Evolutionary conservation across 1,140 invertebrate genomes (phyloP), one percentile per base, ranked within the genome.

Genomic region (Goniozus legneri): DNA sequence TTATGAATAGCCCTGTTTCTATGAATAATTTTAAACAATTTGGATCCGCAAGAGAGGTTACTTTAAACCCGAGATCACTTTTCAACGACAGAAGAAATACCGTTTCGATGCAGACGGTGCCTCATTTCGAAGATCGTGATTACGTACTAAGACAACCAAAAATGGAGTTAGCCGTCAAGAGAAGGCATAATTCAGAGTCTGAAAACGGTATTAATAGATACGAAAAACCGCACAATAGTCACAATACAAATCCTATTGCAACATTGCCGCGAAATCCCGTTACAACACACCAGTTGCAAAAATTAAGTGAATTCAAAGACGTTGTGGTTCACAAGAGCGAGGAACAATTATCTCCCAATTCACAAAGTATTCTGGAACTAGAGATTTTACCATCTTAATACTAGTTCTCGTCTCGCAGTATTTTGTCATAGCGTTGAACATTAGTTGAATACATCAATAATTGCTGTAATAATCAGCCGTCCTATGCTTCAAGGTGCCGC

Each of bases 351-450:
- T 47, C 46, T 8, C 43, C 46, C 6, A 61, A 44, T 1, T 39
- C 58, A 4, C 67, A 73, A 14, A 73, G 69, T 22, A 69, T 71
- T 7, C 52, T 75, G 8, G 73, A 76, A 22, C 55, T 75, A 14
- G 69, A 76, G 20, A 67, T 70, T 3, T 20, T 76, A 40, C 74
- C 74, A 10, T 74, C 71, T 58, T 76, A 70, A 71, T 58, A 62
- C 49, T n/a, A n/a, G n/a, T n/a, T n/a, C n/a, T n/a, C n/a, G n/a
- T n/a, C n/a, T n/a, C n/a, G n/a, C n/a, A n/a, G n/a, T n/a, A n/a
- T n/a, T n/a, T n/a, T n/a, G n/a, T n/a, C n/a, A n/a, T n/a, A n/a
- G n/a, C n/a, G n/a, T n/a, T n/a, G n/a, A n/a, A n/a, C n/a, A n/a
- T n/a, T n/a, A n/a, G n/a, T n/a, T n/a, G n/a, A n/a, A n/a, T n/a